phyloP scores from a whole-genome alignment of 2,888 invertebrate species.

The Trilocha varians region DNA sequence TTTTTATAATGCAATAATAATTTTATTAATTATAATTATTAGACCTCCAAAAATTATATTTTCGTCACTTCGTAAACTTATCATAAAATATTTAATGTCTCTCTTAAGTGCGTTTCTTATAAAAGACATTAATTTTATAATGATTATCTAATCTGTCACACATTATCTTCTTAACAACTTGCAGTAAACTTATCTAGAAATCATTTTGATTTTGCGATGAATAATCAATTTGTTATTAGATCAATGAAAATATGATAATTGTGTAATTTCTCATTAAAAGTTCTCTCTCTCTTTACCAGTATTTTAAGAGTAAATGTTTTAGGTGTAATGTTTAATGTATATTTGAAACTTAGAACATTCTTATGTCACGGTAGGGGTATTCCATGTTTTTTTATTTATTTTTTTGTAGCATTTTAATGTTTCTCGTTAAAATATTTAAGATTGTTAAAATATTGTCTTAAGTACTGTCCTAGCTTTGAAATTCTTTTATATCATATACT shows the following conservation, averaged over 20 bases:
- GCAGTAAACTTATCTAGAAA: no score
- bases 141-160: no score
- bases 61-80: no score
- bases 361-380: background rate
- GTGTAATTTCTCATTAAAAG: background rate
- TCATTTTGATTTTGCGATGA: background rate
- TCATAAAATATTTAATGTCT: no score
- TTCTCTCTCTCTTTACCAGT: background rate
- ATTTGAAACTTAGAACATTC: background rate
- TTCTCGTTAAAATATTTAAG: constrained; percentile 6
- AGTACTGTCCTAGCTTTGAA: constrained; percentile 54
- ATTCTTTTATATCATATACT: constrained; percentile 41
- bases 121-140: no score
- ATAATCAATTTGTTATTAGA: background rate
- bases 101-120: no score
- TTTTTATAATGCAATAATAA: no score
- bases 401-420: constrained; percentile 3
- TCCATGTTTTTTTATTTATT: no score
- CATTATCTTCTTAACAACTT: no score
- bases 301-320: background rate
- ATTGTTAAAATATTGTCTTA: constrained; percentile 7
- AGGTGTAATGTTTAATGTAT: background rate
- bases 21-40: no score
- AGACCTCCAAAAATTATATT: no score
- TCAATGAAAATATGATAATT: background rate